Conservation (phyloP, 64 coral and sea anemone genomes). For the Dendronephthya gigantea region DNA sequence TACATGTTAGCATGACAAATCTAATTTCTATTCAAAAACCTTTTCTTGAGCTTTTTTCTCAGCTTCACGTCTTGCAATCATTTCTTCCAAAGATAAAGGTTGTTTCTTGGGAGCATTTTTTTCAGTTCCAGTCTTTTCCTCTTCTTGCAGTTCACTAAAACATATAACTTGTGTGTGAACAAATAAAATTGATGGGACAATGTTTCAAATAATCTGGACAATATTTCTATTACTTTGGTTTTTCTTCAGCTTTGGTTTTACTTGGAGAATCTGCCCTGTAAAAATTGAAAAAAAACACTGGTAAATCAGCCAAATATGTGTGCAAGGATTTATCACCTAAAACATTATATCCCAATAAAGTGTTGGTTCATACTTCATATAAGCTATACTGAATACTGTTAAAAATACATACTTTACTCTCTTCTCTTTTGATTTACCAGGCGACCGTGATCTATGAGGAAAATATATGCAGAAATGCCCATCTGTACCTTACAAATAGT, state of each 20-base stretch:
- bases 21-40: too few species aligned
- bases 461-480: background rate
- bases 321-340: too few species aligned
- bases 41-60: slow-evolving; percentile 95
- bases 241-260: slow-evolving; percentile 55
- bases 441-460: background rate
- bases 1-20: too few species aligned
- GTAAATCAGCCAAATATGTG: too few species aligned
- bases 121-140: slow-evolving; percentile 51
- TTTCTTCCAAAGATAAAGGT: slow-evolving; percentile 88
- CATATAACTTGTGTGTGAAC: background rate
- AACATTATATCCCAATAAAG: too few species aligned
- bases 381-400: background rate
- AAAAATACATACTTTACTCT: background rate
- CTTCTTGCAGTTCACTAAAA: slow-evolving; percentile 46
- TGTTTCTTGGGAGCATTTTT: slow-evolving; percentile 11
- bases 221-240: slow-evolving; percentile 67
- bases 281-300: background rate
- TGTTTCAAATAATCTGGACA: too few species aligned
- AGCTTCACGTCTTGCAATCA: slow-evolving; percentile 97
- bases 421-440: background rate
- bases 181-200: too few species aligned
- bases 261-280: slow-evolving; percentile 70
- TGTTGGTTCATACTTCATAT: too few species aligned
- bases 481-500: background rate